Base-by-base conservation (phyloP, 2,888 invertebrate genomes). In the Eilema sororculum region DNA sequence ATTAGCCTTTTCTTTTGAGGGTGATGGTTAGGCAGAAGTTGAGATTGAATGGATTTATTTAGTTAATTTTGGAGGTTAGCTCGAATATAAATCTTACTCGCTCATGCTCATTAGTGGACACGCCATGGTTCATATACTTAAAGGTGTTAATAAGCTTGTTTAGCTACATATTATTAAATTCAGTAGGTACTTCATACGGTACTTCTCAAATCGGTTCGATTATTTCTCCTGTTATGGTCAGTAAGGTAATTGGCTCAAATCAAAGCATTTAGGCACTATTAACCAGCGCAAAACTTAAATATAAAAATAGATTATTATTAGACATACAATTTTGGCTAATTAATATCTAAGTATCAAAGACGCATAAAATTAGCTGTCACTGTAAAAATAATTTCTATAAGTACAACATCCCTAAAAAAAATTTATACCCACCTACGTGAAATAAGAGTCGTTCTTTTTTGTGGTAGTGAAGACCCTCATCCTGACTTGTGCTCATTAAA, bases 401-500 rank as follows among this genome's bases (percentile, higher is more conserved):
- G n/a, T n/a, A 57, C 30, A 58, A 58, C 24, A 28, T 66, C 30
- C 25, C 30, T 63, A 24, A 46, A 46, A 22, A n/a, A n/a, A n/a
- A n/a, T n/a, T n/a, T n/a, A n/a, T n/a, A n/a, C n/a, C n/a, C n/a
- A n/a, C n/a, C n/a, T n/a, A n/a, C n/a, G n/a, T 16, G 24, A 37
- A 60, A 59, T 52, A 33, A 58, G 68, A 66, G 65, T 59, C 61
- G 62, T 67, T 41, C 52, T 64, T 63, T 70, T 68, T 60, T 68
- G 71, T 59, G 57, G 69, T 68, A 60, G 37, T 46, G 67, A 66
- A 66, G 68, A 76, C 84, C 80, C 78, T 80, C 71, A 73, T 64
- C 41, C 33, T 78, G 76, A 79, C 80, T 80, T 71, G 69, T 84
- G 75, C 83, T 87, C 88, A 90, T 89, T 88, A 89, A 73, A 77